Evolutionary conservation across 2,113 vertebrate genomes (phyloP).

Genomic region (Eulemur rufifrons): DNA sequence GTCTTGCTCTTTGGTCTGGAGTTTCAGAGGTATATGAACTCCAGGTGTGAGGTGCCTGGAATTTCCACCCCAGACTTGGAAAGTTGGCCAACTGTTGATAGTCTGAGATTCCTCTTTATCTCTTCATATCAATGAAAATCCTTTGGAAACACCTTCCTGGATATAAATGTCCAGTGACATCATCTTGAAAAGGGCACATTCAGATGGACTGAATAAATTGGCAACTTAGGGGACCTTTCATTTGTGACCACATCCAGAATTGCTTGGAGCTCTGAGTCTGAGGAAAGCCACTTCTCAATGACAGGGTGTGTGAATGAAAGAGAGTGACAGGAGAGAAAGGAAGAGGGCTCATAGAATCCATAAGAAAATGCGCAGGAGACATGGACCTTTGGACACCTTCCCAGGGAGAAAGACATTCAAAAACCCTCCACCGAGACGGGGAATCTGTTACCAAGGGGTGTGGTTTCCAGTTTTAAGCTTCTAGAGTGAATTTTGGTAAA

Average conservation of each 20-base stretch:
- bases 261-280: neutral
- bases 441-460: neutral
- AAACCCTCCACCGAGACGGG: neutral
- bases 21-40: neutral
- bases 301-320: neutral
- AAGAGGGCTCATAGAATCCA: neutral
- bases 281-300: constrained; percentile 17
- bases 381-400: neutral
- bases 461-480: neutral
- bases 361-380: neutral
- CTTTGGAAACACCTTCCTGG: neutral
- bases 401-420: neutral
- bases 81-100: neutral
- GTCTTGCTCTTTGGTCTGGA: neutral
- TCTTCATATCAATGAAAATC: neutral
- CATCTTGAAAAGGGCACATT: neutral
- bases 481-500: neutral
- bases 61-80: neutral
- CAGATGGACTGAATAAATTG: neutral
- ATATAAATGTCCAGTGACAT: neutral
- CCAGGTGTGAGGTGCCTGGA: neutral
- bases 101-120: neutral
- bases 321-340: neutral
- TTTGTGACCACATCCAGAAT: constrained; percentile 7
- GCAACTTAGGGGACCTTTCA: neutral